These are phyloP conservation scores for Hylaeus volcanicus DNA, from an alignment of 1,140 invertebrate species.

Conservation along the genomic window DNA sequence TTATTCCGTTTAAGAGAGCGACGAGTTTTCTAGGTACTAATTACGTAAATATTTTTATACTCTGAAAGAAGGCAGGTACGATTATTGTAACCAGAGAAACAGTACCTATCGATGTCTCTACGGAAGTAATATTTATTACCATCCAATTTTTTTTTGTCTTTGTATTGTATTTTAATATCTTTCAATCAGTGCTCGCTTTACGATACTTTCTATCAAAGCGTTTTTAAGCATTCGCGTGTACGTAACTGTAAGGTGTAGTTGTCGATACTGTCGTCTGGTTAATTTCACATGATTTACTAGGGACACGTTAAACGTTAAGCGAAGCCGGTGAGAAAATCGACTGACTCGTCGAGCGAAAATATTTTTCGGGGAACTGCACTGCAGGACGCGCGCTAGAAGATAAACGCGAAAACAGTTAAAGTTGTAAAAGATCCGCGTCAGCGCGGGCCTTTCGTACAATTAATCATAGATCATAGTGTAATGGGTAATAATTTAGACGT, in stretches of 20 bases:
- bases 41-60: constrained; percentile 65
- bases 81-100: constrained; percentile 49
- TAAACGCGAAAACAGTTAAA: constrained; percentile 22
- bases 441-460: constrained; percentile 30
- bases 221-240: constrained; percentile 27
- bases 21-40: constrained; percentile 60
- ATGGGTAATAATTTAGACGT: constrained; percentile 69
- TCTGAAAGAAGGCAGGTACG: constrained; percentile 44
- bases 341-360: background rate
- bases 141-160: constrained; percentile 31
- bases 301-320: constrained; percentile 3
- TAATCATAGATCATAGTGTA: constrained; percentile 65
- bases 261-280: background rate
- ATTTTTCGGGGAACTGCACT: constrained; percentile 4
- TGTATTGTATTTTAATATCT: constrained; percentile 34
- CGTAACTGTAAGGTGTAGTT: constrained; percentile 43
- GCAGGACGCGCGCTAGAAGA: background rate
- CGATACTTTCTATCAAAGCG: constrained; percentile 36
- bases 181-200: constrained; percentile 37
- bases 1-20: constrained; percentile 23
- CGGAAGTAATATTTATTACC: constrained; percentile 64
- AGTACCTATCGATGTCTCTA: constrained; percentile 41
- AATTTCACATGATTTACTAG: background rate
- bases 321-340: background rate
- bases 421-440: constrained; percentile 19